Conservation (phyloP, 2,113 vertebrate species). For the Platycercus adscitus region DNA sequence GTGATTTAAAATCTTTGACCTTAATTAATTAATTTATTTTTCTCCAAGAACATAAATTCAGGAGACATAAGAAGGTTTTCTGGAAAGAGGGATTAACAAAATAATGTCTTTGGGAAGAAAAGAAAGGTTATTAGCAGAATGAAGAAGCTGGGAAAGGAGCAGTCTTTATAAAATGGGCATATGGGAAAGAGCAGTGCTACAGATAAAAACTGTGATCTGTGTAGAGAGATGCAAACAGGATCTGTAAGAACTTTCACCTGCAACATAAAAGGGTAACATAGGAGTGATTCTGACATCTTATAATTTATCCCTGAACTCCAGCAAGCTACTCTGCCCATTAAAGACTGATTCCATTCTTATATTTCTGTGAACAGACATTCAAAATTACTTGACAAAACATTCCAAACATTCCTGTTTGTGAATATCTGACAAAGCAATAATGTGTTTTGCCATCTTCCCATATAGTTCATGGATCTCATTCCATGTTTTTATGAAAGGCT, state of each 20-base stretch:
- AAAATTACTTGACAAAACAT: background rate
- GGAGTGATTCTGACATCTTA: background rate
- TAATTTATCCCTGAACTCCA: background rate
- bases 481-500: background rate
- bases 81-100: background rate
- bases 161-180: background rate
- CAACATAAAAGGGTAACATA: background rate
- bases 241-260: background rate
- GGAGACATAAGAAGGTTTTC: background rate
- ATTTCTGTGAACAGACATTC: background rate
- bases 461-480: background rate
- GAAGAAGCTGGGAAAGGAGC: background rate
- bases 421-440: background rate
- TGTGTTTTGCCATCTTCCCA: background rate
- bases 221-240: background rate
- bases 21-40: background rate
- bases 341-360: background rate
- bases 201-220: background rate
- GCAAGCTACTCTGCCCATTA: background rate
- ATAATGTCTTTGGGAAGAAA: background rate
- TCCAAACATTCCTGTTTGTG: background rate
- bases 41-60: background rate
- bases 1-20: background rate
- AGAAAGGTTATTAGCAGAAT: background rate
- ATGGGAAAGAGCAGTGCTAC: background rate